phyloP scores from a whole-genome alignment of 2,113 vertebrate genomes.

The Mastomys natalensis region DNA sequence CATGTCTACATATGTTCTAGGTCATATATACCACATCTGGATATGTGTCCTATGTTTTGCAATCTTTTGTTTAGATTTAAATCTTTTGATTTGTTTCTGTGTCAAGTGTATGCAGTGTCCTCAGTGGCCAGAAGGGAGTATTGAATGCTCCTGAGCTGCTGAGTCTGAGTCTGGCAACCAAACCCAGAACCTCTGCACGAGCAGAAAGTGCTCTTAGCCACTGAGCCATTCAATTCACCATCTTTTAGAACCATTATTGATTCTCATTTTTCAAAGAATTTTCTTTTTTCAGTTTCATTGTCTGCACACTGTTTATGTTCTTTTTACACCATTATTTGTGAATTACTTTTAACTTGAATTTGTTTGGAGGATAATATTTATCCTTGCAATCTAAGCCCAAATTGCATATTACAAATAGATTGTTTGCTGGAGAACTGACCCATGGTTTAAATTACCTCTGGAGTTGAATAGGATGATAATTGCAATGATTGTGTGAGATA shows the following conservation, averaged over 20 bases:
- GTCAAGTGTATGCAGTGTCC: background rate
- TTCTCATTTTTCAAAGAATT: conserved; percentile 25
- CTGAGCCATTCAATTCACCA: too few species aligned
- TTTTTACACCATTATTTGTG: conserved; percentile 60
- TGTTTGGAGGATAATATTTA: conserved; percentile 66
- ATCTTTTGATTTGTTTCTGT: background rate
- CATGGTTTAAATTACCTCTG: conserved; percentile 55
- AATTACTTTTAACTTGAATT: conserved; percentile 65
- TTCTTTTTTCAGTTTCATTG: background rate
- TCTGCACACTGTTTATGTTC: conserved; percentile 5
- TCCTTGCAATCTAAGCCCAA: conserved; percentile 59
- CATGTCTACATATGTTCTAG: background rate
- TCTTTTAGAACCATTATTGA: conserved; percentile 1
- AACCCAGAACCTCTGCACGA: background rate
- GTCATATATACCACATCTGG: background rate
- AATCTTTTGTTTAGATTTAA: background rate
- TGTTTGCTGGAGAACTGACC: conserved; percentile 41
- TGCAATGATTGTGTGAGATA: conserved; percentile 59
- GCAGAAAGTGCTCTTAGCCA: background rate
- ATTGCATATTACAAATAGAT: conserved; percentile 56
- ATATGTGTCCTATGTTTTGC: conserved; percentile 45
- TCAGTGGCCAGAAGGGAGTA: background rate
- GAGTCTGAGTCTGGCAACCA: background rate
- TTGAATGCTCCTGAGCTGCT: background rate
- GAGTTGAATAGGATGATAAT: conserved; percentile 70